Evolutionary conservation across 2,113 vertebrate genomes (phyloP), one percentile per base, ranked within the genome.

Genomic region (Serilophus lunatus): DNA sequence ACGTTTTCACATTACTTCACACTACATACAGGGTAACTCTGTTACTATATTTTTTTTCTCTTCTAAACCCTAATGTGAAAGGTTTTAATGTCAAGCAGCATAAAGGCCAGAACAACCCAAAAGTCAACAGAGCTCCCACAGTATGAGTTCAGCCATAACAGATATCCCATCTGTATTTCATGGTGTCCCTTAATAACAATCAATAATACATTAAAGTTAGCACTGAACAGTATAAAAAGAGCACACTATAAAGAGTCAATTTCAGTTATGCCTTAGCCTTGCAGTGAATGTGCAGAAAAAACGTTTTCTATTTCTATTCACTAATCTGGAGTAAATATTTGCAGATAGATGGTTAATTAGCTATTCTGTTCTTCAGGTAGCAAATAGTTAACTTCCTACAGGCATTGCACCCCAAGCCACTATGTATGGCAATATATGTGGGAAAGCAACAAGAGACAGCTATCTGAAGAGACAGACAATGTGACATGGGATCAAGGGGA

Each of bases 191-290:
- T 93, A 91, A 93, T 93, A 95, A 95, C 82, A 94, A 93, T 93
- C 95, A 96, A 93, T 94, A 95, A 94, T 66, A 80, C 82, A 90
- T 86, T 93, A 94, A 90, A 93, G 82, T 94, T 95, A 70, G 76
- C 71, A 66, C 49, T 36, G 49, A 91, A 65, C 57, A 79, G 45
- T 38, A 85, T 45, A 86, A 90, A 90, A 90, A 93, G 36, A 84
- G 40, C 36, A 78, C 35, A 56, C 59, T 63, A 33, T 78, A 72
- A 80, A 86, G 63, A 72, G 42, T 33, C 71, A n/a, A 8, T 11
- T 24, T 59, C 59, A 88, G 80, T 47, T 60, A 74, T 7, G 29
- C 26, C 64, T 81, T 64, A 83, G 54, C 38, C 63, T 70, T 56
- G 66, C 12, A 85, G 63, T 19, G 50, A 49, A 38, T 42, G 17